These are phyloP conservation scores for Bombylius major DNA, from an alignment of 2,888 invertebrate species.

Conservation along the genomic window DNA sequence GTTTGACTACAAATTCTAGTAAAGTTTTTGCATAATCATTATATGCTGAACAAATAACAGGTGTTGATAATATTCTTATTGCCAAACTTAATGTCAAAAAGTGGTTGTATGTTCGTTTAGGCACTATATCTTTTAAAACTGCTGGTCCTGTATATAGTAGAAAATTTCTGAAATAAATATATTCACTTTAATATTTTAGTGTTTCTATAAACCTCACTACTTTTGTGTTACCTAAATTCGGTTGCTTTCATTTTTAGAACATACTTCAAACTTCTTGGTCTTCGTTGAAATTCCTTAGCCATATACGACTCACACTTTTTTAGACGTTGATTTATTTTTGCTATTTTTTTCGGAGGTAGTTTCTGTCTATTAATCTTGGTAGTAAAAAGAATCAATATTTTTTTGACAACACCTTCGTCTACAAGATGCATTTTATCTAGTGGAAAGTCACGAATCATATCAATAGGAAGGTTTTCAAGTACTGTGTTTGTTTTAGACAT, in stretches of 20 bases:
- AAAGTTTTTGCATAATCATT: too few relatives aligned
- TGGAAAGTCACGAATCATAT: too few relatives aligned
- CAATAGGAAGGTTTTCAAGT: too few relatives aligned
- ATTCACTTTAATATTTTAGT: too few relatives aligned
- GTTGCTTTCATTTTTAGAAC: background rate
- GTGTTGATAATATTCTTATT: background rate
- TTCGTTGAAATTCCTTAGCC: background rate
- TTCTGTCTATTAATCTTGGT: background rate
- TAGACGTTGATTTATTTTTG: background rate
- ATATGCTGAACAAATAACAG: too few relatives aligned
- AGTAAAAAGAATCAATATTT: background rate
- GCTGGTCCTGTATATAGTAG: background rate
- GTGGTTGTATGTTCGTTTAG: background rate
- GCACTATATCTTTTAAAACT: background rate
- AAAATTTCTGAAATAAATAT: background rate
- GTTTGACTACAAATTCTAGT: too few relatives aligned
- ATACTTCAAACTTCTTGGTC: background rate
- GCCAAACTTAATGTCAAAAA: background rate
- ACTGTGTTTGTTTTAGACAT: too few relatives aligned
- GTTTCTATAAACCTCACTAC: too few relatives aligned
- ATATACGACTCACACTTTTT: background rate
- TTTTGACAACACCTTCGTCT: background rate
- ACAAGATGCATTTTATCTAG: background rate
- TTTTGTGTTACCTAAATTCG: background rate
- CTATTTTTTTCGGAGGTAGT: background rate